Evolutionary conservation across 1,140 invertebrate species (phyloP), one percentile per base, ranked within the genome.

Genomic region (Ceratina australensis): DNA sequence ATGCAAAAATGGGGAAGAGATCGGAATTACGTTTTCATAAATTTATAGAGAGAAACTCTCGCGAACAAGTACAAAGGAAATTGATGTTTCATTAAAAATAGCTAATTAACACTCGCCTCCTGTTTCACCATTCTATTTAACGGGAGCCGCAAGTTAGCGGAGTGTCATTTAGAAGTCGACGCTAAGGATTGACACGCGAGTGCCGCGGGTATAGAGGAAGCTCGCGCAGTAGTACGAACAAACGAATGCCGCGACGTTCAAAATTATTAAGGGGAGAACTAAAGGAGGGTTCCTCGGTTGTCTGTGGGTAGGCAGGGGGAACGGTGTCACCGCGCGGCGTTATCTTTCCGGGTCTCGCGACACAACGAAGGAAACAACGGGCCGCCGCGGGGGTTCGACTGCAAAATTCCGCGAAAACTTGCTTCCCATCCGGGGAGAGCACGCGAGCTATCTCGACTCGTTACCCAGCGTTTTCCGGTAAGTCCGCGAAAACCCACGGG

Each of bases 381-480:
- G 2, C 33, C 33, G 33, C 33, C 33, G 33, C 24, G 16, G 56
- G 54, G 54, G 47, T 22, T 61, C 24, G 73, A 52, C 49, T 76
- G 73, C 22, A 85, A 84, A 84, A 84, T 79, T 83, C 79, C 64
- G 28, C 78, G 82, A 72, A 60, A 84, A 85, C 61, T 84, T 74
- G 80, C 28, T 50, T 28, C 33, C 33, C 33, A 10, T 42, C 33
- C 33, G 33, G 33, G 33, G 33, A 42, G 10, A 42, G 42, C 74
- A 61, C 75, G 83, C 72, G 63, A 59, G 77, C 81, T 84, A 84
- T 82, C 79, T 85, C 76, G 47, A 28, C 80, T 84, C 84, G 84
- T 85, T 85, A 85, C 72, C 67, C 72, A 50, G 33, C 67, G 79
- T 82, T 84, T 42, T 85, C 84, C 82, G 72, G 13, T 33, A 76